These are phyloP conservation scores for Anguilla pacifica DNA, from an alignment of 2,797 vertebrate genomes.

Conservation along the genomic window DNA sequence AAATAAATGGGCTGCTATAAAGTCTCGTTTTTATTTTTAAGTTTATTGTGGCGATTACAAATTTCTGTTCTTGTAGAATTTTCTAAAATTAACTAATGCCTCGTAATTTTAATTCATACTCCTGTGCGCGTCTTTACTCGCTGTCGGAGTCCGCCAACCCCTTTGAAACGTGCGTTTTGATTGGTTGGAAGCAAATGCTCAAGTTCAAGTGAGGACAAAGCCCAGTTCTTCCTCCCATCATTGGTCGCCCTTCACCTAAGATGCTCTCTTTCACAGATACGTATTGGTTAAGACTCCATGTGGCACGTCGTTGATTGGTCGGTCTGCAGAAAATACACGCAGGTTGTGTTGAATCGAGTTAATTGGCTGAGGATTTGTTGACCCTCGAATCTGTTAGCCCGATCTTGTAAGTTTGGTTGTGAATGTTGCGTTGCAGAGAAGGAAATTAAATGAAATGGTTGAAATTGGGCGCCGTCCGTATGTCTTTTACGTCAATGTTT, in stretches of 20 bases:
- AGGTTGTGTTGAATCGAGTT: slow-evolving; percentile 13
- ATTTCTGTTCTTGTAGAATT: too few relatives aligned
- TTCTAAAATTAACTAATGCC: neutral
- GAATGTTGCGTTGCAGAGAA: slow-evolving; percentile 15
- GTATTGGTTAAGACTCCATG: slow-evolving; percentile 23
- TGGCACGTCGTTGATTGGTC: slow-evolving; percentile 35
- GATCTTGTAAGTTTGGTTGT: neutral
- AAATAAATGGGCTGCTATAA: too few relatives aligned
- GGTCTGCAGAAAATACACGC: neutral
- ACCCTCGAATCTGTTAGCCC: neutral
- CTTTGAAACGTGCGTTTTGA: neutral
- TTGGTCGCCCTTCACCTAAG: slow-evolving; percentile 34
- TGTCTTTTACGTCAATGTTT: slow-evolving; percentile 20
- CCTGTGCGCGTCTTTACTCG: neutral
- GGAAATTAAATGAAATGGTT: slow-evolving; percentile 32
- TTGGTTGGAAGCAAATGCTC: neutral
- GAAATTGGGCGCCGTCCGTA: slow-evolving; percentile 42
- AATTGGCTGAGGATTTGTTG: slow-evolving; percentile 40
- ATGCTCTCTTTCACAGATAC: slow-evolving; percentile 26
- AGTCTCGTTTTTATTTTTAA: too few relatives aligned
- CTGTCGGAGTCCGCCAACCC: neutral
- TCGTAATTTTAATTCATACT: neutral
- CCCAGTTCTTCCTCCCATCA: neutral
- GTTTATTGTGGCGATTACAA: too few relatives aligned
- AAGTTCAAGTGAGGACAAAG: slow-evolving; percentile 33